Base-by-base conservation (phyloP, 2,113 vertebrate species). In the Neogale vison region DNA sequence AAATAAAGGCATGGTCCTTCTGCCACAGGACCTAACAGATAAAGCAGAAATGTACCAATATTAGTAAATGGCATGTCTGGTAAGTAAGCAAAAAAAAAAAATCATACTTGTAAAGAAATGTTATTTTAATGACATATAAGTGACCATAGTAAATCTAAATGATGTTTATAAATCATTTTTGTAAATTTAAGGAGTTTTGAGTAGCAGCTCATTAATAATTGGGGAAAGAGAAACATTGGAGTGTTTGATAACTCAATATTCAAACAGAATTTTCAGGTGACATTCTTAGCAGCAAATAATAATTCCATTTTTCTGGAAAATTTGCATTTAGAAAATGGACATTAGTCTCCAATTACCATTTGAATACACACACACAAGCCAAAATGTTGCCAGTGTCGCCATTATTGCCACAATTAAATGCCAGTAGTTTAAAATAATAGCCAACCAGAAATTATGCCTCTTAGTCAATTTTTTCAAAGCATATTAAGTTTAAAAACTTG, bases 141-240 rank as follows among this genome's bases (percentile, higher is more conserved):
- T 72, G 76, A 87, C 20, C 89, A 52, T 13, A 74, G 26, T 31
- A 83, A 59, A 87, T 42, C 13, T 52, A 84, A 93, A 61, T 57
- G 61, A 91, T 61, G 7, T 34, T 92, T 84, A 87, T n/a, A 91
- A 92, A 82, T 84, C 76, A 81, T 83, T 85, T 69, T 61, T 29
- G 71, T 21, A 76, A 65, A 61, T 69, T 86, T 39, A 85, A 29
- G 31, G n/a, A 77, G 39, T 72, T 84, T n/a, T 26, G 10, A 50
- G n/a, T 79, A 93, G 76, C 11, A 93, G 36, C 20, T 94, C 57
- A 86, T 80, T 88, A 89, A 63, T 85, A 83, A 97, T 23, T 84
- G 13, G 36, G 21, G n/a, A 65, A 81, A 96, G 87, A 71, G 42
- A 90, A 93, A 77, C 20, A 52, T 1, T 72, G 23, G 23, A 57